phyloP scores from a whole-genome alignment of 2,888 invertebrate species.

The Hydraecia micacea region DNA sequence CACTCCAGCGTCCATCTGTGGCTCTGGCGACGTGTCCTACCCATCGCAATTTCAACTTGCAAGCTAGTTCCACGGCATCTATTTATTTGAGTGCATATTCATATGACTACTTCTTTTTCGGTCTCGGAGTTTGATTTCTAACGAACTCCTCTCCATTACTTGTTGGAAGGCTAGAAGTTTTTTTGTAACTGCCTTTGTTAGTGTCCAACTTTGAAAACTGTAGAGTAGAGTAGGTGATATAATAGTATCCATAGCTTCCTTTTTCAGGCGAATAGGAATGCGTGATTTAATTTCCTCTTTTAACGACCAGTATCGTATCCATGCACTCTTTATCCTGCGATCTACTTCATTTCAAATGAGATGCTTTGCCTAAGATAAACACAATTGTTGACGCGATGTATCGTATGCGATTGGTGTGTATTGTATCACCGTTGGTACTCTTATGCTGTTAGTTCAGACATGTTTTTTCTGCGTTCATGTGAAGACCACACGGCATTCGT shows the following conservation, averaged over 20 bases:
- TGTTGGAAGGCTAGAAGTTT: background rate
- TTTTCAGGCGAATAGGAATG: background rate
- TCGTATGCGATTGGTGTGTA: background rate
- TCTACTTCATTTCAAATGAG: background rate
- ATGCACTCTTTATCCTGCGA: background rate
- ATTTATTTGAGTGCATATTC: background rate
- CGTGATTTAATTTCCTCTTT: background rate
- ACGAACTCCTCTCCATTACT: background rate
- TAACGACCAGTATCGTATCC: background rate
- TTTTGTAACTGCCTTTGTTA: background rate
- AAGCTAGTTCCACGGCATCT: background rate
- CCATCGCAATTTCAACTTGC: background rate
- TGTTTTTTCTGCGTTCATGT: background rate
- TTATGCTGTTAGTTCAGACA: background rate
- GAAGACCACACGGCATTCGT: background rate
- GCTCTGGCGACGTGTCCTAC: background rate
- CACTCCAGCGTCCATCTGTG: background rate
- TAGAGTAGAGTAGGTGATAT: background rate
- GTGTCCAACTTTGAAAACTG: background rate
- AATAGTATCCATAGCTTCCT: background rate
- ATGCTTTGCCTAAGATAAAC: background rate
- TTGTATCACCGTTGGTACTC: background rate
- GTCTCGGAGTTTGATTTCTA: background rate
- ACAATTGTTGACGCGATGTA: background rate
- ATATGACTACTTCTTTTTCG: background rate